Conservation (phyloP, 1,140 invertebrate species). For the Pseudoatta argentina region DNA sequence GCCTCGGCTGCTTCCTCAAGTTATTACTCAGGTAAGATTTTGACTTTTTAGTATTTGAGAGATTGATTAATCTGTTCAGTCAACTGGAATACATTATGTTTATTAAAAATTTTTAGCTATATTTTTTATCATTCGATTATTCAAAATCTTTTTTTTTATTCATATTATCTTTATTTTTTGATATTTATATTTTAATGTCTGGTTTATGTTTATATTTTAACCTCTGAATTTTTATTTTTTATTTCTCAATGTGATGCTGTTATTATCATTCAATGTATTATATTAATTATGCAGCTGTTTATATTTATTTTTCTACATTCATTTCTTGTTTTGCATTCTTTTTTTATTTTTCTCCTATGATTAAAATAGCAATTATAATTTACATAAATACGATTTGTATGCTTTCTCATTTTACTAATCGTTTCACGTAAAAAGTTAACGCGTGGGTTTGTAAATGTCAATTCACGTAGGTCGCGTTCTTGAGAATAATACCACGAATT, state of each 20-base stretch:
- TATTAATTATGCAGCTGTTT: not conserved
- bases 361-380: not conserved
- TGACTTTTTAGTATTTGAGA: not conserved
- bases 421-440: slow-evolving; percentile 2
- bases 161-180: not conserved
- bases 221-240: not conserved
- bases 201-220: too few species aligned
- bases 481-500: slow-evolving; percentile 8
- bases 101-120: not conserved
- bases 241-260: not conserved
- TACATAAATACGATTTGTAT: not conserved
- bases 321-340: not conserved
- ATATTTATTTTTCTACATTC: not conserved
- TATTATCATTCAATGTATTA: not conserved
- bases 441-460: not conserved
- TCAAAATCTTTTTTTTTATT: not conserved
- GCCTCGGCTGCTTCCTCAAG: slow-evolving; percentile 94
- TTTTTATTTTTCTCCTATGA: not conserved
- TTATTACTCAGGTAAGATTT: slow-evolving; percentile 90
- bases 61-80: not conserved
- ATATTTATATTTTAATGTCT: not conserved
- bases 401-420: not conserved
- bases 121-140: not conserved
- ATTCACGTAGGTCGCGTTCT: not conserved
- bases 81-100: not conserved